Evolutionary conservation across 1,140 invertebrate genomes (phyloP).

Genomic region (Physella acuta): DNA sequence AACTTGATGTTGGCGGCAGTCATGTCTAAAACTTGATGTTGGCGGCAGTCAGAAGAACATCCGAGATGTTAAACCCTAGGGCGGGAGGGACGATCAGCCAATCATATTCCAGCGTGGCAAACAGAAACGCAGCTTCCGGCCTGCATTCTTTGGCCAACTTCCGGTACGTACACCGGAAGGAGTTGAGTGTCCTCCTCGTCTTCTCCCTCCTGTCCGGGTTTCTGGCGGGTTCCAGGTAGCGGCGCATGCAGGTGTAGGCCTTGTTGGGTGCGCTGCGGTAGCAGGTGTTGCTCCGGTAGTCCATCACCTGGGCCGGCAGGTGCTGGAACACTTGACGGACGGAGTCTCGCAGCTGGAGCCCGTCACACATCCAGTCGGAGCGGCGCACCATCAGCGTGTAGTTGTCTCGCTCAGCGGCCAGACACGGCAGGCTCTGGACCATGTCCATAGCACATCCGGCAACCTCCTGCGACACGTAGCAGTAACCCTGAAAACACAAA

Average conservation of each 20-base stretch:
- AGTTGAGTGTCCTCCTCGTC: background rate
- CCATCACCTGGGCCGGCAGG: background rate
- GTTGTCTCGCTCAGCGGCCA: background rate
- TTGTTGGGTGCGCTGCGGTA: background rate
- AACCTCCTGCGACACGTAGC: background rate
- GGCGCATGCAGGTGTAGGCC: background rate
- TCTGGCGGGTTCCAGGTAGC: background rate
- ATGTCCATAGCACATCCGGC: background rate
- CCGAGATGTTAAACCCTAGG: slow-evolving; percentile 10
- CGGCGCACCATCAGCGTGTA: background rate
- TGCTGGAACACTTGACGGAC: background rate
- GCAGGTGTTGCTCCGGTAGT: slow-evolving; percentile 1
- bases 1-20: too few relatives aligned
- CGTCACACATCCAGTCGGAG: background rate
- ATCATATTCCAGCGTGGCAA: slow-evolving; percentile 15
- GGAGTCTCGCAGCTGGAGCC: background rate
- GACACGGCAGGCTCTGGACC: background rate
- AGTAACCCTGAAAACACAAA: slow-evolving; percentile 5
- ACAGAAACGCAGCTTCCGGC: background rate
- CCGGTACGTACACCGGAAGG: slow-evolving; percentile 8
- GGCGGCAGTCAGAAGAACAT: background rate
- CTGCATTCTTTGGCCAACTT: background rate
- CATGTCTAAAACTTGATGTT: too few relatives aligned
- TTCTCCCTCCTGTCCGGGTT: background rate
- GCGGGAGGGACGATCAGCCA: slow-evolving; percentile 17